Percentiles rank a stretch among this genome's conserved stretches.
These are phyloP conservation scores for Onychorhynchus coronatus DNA, from an alignment of 2,113 vertebrate genomes.

Conservation along the genomic window DNA sequence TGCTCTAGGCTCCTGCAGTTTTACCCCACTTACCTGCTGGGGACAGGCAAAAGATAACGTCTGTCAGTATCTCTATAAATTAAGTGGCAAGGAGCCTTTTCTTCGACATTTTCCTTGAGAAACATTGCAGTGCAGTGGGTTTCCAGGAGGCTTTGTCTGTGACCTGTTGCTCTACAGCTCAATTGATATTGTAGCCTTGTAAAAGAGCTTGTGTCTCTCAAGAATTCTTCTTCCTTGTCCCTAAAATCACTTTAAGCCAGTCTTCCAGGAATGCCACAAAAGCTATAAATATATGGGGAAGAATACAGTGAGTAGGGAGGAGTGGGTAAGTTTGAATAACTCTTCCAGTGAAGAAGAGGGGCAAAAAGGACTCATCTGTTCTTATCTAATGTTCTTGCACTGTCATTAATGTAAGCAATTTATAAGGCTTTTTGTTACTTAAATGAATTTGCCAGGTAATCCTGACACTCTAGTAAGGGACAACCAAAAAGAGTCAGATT, in stretches of 20 bases:
- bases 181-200: neutral
- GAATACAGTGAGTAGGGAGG: neutral
- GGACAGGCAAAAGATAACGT: neutral
- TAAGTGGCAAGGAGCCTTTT: neutral
- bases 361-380: neutral
- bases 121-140: neutral
- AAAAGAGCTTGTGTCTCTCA: neutral
- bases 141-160: neutral
- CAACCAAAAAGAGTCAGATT: neutral
- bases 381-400: neutral
- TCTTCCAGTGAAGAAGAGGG: neutral
- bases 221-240: neutral
- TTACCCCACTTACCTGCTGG: neutral
- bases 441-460: neutral
- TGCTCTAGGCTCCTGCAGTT: neutral
- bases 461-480: neutral
- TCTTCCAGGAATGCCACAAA: neutral
- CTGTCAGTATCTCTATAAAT: neutral
- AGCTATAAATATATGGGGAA: neutral
- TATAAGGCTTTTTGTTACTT: neutral
- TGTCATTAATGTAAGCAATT: neutral
- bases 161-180: neutral
- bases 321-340: neutral
- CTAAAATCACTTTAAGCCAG: neutral
- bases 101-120: neutral